Conservation (phyloP, 2,113 vertebrate species). For the Pyxicephalus adspersus region DNA sequence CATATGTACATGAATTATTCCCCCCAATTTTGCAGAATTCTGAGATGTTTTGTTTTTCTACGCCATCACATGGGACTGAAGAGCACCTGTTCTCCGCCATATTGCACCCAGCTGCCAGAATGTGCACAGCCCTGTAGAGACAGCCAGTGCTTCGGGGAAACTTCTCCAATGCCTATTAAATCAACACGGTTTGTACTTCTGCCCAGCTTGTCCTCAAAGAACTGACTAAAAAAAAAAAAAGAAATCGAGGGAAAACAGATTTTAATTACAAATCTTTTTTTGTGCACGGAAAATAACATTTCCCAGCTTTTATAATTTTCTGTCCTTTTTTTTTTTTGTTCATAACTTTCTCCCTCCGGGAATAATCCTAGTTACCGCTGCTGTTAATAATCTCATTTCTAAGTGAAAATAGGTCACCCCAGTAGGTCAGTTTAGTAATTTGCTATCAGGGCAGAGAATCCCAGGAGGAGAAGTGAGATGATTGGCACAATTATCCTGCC, state of each 20-base stretch:
- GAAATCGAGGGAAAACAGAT: neutral
- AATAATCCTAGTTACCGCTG: slow-evolving; percentile 2
- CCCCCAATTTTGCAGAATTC: neutral
- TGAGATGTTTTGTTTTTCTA: neutral
- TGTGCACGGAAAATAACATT: neutral
- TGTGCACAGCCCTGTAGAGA: slow-evolving; percentile 1
- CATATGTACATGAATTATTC: neutral
- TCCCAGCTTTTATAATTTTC: neutral
- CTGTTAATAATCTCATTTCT: slow-evolving; percentile 19
- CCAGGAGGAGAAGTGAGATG: neutral
- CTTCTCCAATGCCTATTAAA: neutral
- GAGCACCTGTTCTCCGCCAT: slow-evolving; percentile 27
- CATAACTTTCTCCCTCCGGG: neutral
- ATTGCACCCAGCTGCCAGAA: neutral
- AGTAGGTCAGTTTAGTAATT: slow-evolving; percentile 36
- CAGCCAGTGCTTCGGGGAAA: slow-evolving; percentile 8
- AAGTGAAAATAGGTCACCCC: slow-evolving; percentile 7
- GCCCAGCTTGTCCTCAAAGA: neutral
- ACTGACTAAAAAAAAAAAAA: neutral
- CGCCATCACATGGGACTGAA: neutral
- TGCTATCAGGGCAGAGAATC: slow-evolving; percentile 5
- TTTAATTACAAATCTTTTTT: neutral
- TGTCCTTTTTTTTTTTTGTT: neutral
- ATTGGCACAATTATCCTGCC: neutral
- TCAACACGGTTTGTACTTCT: neutral